These are phyloP conservation scores for Drosophila antonietae DNA, from an alignment of 2,888 invertebrate species.

Conservation along the genomic window DNA sequence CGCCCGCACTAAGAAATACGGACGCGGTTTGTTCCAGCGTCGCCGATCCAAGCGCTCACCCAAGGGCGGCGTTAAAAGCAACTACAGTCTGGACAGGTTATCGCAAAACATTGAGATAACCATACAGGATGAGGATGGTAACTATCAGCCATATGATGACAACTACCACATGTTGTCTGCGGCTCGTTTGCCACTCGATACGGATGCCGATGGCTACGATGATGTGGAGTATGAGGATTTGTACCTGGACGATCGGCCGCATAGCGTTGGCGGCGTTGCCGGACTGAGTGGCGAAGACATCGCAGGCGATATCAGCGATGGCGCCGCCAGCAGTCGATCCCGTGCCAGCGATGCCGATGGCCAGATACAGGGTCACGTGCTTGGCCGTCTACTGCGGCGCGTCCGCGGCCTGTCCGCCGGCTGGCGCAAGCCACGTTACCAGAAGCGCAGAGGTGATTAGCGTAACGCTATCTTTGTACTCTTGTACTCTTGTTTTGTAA, in stretches of 20 bases:
- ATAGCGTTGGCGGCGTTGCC: conserved; percentile 20
- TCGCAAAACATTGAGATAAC: conserved; percentile 84
- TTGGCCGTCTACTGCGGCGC: conserved; percentile 82
- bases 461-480: conserved; percentile 42
- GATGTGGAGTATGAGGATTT: conserved; percentile 68
- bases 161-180: conserved; percentile 74
- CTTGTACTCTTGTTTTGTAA: conserved; percentile 54
- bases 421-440: conserved; percentile 84
- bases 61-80: conserved; percentile 71
- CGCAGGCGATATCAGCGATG: conserved; percentile 81
- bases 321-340: conserved; percentile 77
- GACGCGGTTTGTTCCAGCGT: conserved; percentile 81
- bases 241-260: conserved; percentile 75
- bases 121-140: conserved; percentile 84
- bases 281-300: conserved; percentile 72
- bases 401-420: conserved; percentile 84
- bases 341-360: conserved; percentile 70
- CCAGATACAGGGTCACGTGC: conserved; percentile 67
- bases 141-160: conserved; percentile 82
- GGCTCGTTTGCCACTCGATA: conserved; percentile 33
- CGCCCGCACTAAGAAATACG: conserved; percentile 78
- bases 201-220: conserved; percentile 56
- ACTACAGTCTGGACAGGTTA: conserved; percentile 82
- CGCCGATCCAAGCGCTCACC: conserved; percentile 81
- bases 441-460: conserved; percentile 85